phyloP scores from a whole-genome alignment of 2,113 vertebrate genomes.

The Mola mola region DNA sequence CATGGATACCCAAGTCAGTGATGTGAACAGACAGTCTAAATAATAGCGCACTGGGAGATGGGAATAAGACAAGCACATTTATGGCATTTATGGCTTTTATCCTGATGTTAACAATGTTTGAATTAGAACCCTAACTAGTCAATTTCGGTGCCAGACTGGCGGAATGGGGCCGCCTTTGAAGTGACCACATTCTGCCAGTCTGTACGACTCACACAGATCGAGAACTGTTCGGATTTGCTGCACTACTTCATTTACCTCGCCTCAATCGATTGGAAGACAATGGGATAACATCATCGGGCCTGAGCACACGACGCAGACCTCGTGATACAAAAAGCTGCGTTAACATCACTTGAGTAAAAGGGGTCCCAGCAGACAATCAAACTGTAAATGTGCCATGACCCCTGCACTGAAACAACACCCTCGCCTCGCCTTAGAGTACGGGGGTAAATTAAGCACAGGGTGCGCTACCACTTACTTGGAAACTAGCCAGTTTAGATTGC shows the following conservation, averaged over 20 bases:
- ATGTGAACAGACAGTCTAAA: slow-evolving; percentile 9
- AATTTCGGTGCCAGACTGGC: slow-evolving; percentile 24
- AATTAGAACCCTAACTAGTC: slow-evolving; percentile 14
- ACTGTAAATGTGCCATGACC: too few species aligned
- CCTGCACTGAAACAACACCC: too few species aligned
- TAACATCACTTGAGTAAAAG: neutral
- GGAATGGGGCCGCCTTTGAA: neutral
- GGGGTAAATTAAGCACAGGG: too few species aligned
- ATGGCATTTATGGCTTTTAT: too few species aligned
- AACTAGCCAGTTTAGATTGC: too few species aligned
- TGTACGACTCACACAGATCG: slow-evolving; percentile 42
- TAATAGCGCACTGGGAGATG: slow-evolving; percentile 20
- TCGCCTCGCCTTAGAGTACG: too few species aligned
- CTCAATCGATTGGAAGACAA: neutral
- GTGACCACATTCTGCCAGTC: slow-evolving; percentile 31
- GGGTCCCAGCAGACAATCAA: too few species aligned
- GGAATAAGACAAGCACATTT: slow-evolving; percentile 14
- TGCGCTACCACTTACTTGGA: too few species aligned
- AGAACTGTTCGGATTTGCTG: slow-evolving; percentile 36
- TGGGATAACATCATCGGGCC: slow-evolving; percentile 15
- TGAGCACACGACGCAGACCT: neutral
- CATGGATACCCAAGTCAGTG: slow-evolving; percentile 10
- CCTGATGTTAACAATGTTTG: neutral
- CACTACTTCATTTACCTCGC: slow-evolving; percentile 21
- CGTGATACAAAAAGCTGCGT: neutral